phyloP scores from a whole-genome alignment of 1,140 invertebrate genomes.

The Drosophila varians region DNA sequence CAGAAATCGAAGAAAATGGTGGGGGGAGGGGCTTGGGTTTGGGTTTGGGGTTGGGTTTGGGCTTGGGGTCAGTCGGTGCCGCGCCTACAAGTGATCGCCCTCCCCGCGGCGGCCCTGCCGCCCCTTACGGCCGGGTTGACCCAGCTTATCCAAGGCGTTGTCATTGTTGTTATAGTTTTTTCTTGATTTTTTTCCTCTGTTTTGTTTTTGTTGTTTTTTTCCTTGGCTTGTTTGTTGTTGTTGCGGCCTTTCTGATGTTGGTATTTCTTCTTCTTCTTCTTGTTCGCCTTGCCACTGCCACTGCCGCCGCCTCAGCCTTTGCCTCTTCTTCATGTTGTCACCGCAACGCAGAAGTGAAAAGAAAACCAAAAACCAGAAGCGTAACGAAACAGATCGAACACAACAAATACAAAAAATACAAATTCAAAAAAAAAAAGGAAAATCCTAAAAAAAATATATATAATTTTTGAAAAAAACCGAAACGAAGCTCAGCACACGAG shows the following conservation, averaged over 20 bases:
- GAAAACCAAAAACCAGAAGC: constrained; percentile 82
- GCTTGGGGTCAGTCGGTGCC: constrained; percentile 11
- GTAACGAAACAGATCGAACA: constrained; percentile 69
- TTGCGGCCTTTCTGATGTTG: constrained; percentile 31
- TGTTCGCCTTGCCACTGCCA: constrained; percentile 8
- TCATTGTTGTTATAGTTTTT: constrained; percentile 32
- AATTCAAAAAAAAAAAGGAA: background rate
- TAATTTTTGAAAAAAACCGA: constrained; percentile 22
- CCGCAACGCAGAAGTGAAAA: constrained; percentile 60
- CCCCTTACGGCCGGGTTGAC: constrained; percentile 37
- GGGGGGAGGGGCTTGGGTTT: background rate
- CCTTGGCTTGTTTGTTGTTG: constrained; percentile 20
- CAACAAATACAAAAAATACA: constrained; percentile 28
- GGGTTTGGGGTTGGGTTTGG: background rate
- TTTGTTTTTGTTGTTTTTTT: constrained; percentile 24
- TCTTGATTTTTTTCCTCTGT: constrained; percentile 11
- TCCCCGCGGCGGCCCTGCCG: background rate
- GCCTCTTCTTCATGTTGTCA: constrained; percentile 62
- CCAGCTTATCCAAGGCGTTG: constrained; percentile 44
- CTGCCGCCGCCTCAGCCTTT: constrained; percentile 11
- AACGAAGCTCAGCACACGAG: constrained; percentile 66
- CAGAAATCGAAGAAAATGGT: background rate
- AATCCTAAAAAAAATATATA: background rate
- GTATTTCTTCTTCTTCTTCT: background rate
- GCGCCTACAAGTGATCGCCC: constrained; percentile 28